Evolutionary conservation across 2,888 invertebrate species (phyloP).

Genomic region (Philonicus albiceps): DNA sequence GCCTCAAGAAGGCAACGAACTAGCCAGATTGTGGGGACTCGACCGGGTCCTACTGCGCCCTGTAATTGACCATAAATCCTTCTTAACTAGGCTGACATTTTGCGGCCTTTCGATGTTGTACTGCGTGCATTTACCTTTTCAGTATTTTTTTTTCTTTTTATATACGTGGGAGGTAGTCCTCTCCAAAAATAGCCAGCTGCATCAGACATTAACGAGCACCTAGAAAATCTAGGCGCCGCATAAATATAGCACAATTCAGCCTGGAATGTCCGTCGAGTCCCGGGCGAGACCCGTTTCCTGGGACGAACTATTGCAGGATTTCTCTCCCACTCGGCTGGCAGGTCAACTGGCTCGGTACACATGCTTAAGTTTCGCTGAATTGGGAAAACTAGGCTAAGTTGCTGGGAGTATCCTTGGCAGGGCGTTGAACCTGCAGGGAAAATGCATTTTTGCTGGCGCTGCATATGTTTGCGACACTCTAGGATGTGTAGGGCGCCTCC

Average conservation of each 20-base stretch:
- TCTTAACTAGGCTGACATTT: neutral
- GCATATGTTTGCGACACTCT: slow-evolving; percentile 13
- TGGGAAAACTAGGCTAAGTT: slow-evolving; percentile 38
- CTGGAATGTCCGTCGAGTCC: neutral
- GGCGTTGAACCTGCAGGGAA: slow-evolving; percentile 16
- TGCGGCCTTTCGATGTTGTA: neutral
- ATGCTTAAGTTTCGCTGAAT: slow-evolving; percentile 18
- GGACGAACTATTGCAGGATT: neutral
- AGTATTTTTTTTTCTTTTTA: neutral
- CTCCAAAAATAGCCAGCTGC: neutral
- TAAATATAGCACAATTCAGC: neutral
- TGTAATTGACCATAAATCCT: slow-evolving; percentile 13
- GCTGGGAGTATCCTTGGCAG: slow-evolving; percentile 32
- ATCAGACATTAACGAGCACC: neutral
- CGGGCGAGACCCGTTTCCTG: neutral
- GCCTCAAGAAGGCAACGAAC: neutral
- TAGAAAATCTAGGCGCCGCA: neutral
- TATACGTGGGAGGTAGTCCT: neutral
- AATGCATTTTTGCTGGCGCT: neutral
- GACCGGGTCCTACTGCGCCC: neutral
- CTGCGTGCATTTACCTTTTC: neutral
- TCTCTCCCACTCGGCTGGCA: neutral
- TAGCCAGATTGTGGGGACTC: neutral
- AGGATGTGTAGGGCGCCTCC: neutral
- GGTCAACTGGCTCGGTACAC: slow-evolving; percentile 15